Conservation (phyloP, 1,140 invertebrate species). For the Panagrolaimus sp. region DNA sequence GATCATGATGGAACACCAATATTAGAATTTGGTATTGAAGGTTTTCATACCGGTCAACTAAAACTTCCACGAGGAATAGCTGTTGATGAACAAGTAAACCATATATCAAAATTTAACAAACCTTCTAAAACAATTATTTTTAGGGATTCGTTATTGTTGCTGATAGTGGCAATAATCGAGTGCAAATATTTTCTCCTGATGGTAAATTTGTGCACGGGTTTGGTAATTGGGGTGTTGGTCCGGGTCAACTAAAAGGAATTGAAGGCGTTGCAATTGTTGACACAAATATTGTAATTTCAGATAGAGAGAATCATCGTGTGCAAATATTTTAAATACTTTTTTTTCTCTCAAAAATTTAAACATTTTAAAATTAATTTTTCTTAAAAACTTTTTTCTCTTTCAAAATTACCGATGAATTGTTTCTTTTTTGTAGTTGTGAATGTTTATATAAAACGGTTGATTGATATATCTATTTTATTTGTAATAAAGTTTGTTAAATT, state of each 20-base stretch:
- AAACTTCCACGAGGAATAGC: slow-evolving; percentile 93
- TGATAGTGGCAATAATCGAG: slow-evolving; percentile 94
- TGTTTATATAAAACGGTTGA: too few relatives aligned
- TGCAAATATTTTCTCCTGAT: slow-evolving; percentile 92
- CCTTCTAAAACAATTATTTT: slow-evolving; percentile 15
- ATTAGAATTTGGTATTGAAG: slow-evolving; percentile 79
- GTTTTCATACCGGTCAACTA: slow-evolving; percentile 84
- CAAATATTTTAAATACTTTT: slow-evolving; percentile 78
- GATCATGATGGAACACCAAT: slow-evolving; percentile 84
- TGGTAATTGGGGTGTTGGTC: slow-evolving; percentile 87
- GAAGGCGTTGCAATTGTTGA: slow-evolving; percentile 81
- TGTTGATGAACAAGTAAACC: slow-evolving; percentile 70
- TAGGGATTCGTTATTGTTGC: slow-evolving; percentile 94
- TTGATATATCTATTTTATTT: too few relatives aligned
- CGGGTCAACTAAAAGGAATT: slow-evolving; percentile 86
- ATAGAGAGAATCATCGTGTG: slow-evolving; percentile 88
- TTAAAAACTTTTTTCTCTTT: too few relatives aligned
- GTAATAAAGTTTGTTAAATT: too few relatives aligned
- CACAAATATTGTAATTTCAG: slow-evolving; percentile 87
- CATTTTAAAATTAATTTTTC: too few relatives aligned
- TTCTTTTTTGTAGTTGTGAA: too few relatives aligned
- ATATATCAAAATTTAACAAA: neutral
- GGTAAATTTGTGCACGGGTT: slow-evolving; percentile 77
- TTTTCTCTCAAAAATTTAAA: too few relatives aligned
- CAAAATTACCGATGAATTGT: too few relatives aligned